Evolutionary conservation across 1,140 invertebrate species (phyloP).

Genomic region (Ceratosolen solmsi): DNA sequence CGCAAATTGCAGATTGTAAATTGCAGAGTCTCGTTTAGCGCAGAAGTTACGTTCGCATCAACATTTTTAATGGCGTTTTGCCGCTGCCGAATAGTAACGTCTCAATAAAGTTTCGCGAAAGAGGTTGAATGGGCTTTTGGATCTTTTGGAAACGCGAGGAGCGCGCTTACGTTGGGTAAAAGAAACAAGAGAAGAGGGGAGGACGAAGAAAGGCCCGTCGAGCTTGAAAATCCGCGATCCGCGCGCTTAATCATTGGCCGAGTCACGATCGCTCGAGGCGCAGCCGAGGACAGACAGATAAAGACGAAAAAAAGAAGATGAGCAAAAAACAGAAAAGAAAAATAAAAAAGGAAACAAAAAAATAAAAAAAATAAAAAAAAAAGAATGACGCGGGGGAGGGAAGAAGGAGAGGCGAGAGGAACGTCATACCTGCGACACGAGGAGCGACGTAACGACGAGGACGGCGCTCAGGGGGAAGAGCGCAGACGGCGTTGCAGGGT

Average conservation of each 20-base stretch:
- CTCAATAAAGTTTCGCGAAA: too few relatives aligned
- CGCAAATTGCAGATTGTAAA: too few relatives aligned
- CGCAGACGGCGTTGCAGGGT: conserved; percentile 73
- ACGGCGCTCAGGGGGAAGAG: conserved; percentile 79
- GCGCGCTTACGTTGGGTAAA: too few relatives aligned
- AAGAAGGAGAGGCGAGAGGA: not conserved
- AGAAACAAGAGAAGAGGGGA: not conserved
- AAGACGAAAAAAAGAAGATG: not conserved
- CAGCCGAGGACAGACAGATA: not conserved
- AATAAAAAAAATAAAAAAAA: not conserved
- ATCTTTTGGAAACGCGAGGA: too few relatives aligned
- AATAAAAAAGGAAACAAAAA: not conserved
- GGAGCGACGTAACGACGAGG: conserved; percentile 80
- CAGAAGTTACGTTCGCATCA: too few relatives aligned
- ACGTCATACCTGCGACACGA: conserved; percentile 80
- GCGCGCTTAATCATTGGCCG: conserved; percentile 15
- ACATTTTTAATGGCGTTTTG: too few relatives aligned
- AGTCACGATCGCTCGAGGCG: not conserved
- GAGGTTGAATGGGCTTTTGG: not conserved
- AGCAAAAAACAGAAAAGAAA: not conserved
- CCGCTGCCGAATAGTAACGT: too few relatives aligned
- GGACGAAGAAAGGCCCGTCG: not conserved
- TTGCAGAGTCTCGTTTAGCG: too few relatives aligned
- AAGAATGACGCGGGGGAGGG: not conserved
- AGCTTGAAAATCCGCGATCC: not conserved